Conservation (phyloP, 2,888 invertebrate genomes). For the Agelastica alni region DNA sequence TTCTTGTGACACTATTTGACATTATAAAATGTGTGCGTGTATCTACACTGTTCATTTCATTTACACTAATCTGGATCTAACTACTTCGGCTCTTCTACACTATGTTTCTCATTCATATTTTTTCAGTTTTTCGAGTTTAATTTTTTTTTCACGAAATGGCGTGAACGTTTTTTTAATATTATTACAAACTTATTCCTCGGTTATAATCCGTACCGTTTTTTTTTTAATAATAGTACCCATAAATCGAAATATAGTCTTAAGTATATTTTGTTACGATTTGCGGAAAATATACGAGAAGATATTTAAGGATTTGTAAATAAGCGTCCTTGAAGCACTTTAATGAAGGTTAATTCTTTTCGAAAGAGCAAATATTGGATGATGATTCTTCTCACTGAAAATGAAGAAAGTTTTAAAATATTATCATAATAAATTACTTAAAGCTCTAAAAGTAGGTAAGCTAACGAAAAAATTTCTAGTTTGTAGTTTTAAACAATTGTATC, state of each 20-base stretch:
- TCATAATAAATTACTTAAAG: no score
- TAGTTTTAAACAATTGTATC: no score
- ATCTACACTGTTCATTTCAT: constrained; percentile 49
- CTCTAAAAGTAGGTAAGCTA: no score
- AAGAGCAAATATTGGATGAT: constrained; percentile 30
- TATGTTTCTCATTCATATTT: constrained; percentile 22
- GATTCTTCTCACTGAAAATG: constrained; percentile 44
- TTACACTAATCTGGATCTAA: constrained; percentile 39
- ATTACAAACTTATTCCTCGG: constrained; percentile 35
- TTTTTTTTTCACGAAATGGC: constrained; percentile 28
- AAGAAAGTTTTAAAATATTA: no score
- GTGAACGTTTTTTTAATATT: constrained; percentile 21
- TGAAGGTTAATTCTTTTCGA: constrained; percentile 33
- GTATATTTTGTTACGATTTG: constrained; percentile 46
- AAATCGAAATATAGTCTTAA: constrained; percentile 49
- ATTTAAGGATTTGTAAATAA: constrained; percentile 40
- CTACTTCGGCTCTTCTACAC: constrained; percentile 31
- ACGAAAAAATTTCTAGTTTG: no score
- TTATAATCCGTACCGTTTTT: constrained; percentile 35
- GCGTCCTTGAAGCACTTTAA: constrained; percentile 30
- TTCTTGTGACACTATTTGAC: constrained; percentile 47
- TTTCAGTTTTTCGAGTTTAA: constrained; percentile 22
- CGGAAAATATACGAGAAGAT: constrained; percentile 36
- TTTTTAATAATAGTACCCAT: constrained; percentile 35
- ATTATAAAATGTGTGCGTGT: constrained; percentile 49